Evolutionary conservation across 2,888 invertebrate species (phyloP).

Genomic region (Eurytoma adleriae): DNA sequence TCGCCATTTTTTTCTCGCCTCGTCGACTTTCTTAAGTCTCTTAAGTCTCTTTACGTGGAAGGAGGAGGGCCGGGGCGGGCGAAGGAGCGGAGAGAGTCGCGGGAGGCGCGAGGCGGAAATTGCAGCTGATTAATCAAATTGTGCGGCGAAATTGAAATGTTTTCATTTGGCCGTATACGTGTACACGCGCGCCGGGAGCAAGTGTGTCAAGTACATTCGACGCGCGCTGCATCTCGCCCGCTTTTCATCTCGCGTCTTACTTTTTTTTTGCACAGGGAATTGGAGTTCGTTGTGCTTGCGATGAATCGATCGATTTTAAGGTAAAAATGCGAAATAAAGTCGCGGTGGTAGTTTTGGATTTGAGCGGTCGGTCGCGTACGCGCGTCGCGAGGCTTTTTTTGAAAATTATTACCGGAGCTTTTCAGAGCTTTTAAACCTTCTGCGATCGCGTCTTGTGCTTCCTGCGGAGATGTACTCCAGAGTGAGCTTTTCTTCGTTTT

Average conservation of each 20-base stretch:
- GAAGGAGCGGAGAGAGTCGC: background rate
- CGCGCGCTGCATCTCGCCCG: constrained; percentile 43
- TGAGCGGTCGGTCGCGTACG: background rate
- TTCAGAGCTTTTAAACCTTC: too few relatives aligned
- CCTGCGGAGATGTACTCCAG: too few relatives aligned
- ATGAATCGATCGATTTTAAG: background rate
- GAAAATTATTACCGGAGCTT: background rate
- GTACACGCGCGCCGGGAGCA: constrained; percentile 42
- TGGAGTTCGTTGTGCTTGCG: too few relatives aligned
- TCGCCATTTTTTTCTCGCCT: too few relatives aligned
- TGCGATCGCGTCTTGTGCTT: too few relatives aligned
- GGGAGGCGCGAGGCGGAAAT: constrained; percentile 42
- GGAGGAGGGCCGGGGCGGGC: background rate
- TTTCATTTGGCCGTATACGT: constrained; percentile 43
- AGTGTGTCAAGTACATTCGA: constrained; percentile 58
- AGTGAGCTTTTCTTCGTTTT: too few relatives aligned
- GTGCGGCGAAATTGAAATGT: constrained; percentile 52
- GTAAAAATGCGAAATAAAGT: too few relatives aligned
- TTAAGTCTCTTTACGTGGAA: background rate
- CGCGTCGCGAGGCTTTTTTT: background rate
- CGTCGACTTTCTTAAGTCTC: background rate
- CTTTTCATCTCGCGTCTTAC: background rate
- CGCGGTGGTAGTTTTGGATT: background rate
- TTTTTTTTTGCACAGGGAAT: background rate
- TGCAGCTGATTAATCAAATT: constrained; percentile 43